phyloP scores from a whole-genome alignment of 2,113 vertebrate species.

The Cyprinodon variegatus region DNA sequence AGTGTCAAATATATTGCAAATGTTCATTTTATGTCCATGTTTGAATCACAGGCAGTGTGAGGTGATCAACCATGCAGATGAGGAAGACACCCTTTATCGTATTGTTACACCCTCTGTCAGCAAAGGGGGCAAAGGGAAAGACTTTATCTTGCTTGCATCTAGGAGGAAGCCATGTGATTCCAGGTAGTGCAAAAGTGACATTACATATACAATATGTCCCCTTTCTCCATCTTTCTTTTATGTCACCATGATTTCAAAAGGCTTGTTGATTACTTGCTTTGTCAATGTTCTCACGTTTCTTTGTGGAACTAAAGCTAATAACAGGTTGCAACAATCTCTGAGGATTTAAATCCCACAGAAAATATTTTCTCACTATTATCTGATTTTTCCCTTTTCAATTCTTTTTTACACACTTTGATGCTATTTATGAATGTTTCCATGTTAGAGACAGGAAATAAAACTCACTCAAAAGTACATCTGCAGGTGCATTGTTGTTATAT shows the following conservation, averaged over 20 bases:
- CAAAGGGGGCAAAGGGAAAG: slow-evolving; percentile 82
- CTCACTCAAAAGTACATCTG: too few species aligned
- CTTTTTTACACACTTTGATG: too few species aligned
- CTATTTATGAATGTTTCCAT: neutral
- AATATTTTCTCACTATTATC: neutral
- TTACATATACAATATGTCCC: neutral
- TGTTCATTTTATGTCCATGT: neutral
- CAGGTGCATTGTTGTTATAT: too few species aligned
- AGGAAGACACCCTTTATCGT: slow-evolving; percentile 90
- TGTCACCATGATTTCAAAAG: neutral
- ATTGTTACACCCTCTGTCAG: slow-evolving; percentile 83
- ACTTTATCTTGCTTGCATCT: slow-evolving; percentile 92
- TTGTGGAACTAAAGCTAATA: neutral
- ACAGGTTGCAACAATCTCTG: neutral
- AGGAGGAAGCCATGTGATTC: slow-evolving; percentile 87
- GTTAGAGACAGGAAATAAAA: neutral
- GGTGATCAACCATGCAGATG: slow-evolving; percentile 87
- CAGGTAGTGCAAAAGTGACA: slow-evolving; percentile 74
- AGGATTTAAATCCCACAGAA: neutral
- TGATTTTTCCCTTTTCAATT: too few species aligned
- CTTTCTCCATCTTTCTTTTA: neutral
- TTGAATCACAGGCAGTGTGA: slow-evolving; percentile 81
- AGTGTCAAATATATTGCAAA: neutral
- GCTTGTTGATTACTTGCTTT: slow-evolving; percentile 6
- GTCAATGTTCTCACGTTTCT: neutral